Conservation (phyloP, 2,888 invertebrate genomes). For the Chrysomela aeneicollis region DNA sequence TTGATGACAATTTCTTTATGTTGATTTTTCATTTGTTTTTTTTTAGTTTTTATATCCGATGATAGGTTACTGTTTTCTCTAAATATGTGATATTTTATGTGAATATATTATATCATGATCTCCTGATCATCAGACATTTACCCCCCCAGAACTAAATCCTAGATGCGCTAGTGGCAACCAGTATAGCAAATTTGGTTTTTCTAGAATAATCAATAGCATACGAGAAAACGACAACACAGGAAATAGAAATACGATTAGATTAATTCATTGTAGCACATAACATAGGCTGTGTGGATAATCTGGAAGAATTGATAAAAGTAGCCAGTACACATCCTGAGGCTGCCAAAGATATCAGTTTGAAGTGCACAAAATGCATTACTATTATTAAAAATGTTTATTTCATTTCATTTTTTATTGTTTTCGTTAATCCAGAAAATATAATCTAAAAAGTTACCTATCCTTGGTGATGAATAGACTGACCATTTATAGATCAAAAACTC, state of each 20-base stretch:
- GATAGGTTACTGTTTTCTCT: too few relatives aligned
- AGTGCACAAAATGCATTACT: slow-evolving; percentile 8
- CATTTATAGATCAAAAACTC: too few relatives aligned
- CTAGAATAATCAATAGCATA: not conserved
- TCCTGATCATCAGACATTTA: too few relatives aligned
- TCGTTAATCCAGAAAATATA: not conserved
- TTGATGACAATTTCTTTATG: too few relatives aligned
- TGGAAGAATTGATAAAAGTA: slow-evolving; percentile 2
- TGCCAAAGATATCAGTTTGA: slow-evolving; percentile 2
- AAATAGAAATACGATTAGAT: not conserved
- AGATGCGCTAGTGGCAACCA: too few relatives aligned
- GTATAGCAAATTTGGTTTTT: not conserved
- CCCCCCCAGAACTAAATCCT: too few relatives aligned
- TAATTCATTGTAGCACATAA: slow-evolving; percentile 4
- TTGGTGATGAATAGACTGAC: too few relatives aligned
- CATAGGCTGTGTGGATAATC: not conserved
- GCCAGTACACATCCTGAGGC: slow-evolving; percentile 3
- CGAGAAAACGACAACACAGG: not conserved
- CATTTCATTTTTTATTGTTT: not conserved
- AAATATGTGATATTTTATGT: too few relatives aligned
- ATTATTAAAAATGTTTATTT: slow-evolving; percentile 8
- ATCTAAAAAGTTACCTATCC: not conserved
- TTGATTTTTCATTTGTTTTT: too few relatives aligned
- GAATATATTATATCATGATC: too few relatives aligned
- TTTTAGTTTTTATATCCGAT: too few relatives aligned